Conservation (phyloP, 2,797 vertebrate species). For the Clarias pachynema region DNA sequence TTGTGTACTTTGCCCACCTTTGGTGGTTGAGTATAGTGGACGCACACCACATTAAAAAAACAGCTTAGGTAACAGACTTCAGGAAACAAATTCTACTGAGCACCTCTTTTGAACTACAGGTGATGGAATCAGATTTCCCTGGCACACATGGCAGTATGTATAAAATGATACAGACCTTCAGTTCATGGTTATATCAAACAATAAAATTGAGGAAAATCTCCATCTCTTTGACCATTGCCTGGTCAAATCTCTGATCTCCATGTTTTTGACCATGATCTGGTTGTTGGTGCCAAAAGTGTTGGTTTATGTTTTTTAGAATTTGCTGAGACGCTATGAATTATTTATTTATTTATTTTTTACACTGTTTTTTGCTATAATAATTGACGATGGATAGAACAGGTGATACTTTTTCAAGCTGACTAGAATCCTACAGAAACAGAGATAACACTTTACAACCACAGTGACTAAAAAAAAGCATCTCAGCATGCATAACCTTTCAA, state of each 20-base stretch:
- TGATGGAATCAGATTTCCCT: too few species aligned
- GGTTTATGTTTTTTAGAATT: neutral
- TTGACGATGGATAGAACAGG: neutral
- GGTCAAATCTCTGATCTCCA: neutral
- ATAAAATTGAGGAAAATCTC: too few species aligned
- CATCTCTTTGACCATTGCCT: neutral
- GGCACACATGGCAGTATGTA: too few species aligned
- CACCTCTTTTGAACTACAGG: too few species aligned
- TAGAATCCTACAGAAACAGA: neutral
- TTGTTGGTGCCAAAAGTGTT: neutral
- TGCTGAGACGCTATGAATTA: neutral
- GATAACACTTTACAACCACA: neutral
- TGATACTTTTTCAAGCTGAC: neutral
- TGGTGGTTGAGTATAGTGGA: too few species aligned
- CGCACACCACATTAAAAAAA: too few species aligned
- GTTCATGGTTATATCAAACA: neutral
- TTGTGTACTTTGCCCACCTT: too few species aligned
- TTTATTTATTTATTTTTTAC: neutral
- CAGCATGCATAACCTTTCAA: neutral
- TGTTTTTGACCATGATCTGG: neutral
- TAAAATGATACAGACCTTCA: neutral
- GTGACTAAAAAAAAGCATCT: neutral
- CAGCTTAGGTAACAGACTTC: too few species aligned
- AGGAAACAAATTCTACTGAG: too few species aligned
- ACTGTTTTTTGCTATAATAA: neutral